Conservation (phyloP, 2,888 invertebrate genomes). For the Hydroisotoma schaefferi region DNA sequence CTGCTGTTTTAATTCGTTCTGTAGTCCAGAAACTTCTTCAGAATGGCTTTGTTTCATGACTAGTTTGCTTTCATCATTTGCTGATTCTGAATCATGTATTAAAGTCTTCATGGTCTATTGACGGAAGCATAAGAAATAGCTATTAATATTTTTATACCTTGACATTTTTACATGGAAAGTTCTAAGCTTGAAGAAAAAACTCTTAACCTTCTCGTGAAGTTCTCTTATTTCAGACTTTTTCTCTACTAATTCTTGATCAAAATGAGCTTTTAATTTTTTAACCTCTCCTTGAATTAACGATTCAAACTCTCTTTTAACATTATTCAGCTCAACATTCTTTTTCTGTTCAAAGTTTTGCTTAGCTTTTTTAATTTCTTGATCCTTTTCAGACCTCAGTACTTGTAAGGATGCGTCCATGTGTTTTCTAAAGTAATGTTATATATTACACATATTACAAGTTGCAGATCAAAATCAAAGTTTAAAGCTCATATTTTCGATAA, state of each 20-base stretch:
- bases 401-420: constrained; percentile 33
- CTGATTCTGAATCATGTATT: too few relatives aligned
- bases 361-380: constrained; percentile 24
- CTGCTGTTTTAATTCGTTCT: constrained; percentile 22
- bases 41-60: neutral
- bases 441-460: constrained; percentile 6
- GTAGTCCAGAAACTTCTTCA: constrained; percentile 13
- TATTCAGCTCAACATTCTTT: constrained; percentile 31
- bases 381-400: constrained; percentile 35
- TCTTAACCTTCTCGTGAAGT: constrained; percentile 18
- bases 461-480: too few relatives aligned
- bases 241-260: constrained; percentile 51
- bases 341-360: constrained; percentile 29
- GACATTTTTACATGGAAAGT: too few relatives aligned
- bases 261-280: constrained; percentile 59
- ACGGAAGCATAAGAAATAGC: neutral
- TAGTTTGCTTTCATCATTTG: too few relatives aligned
- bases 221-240: constrained; percentile 29
- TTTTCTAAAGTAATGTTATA: constrained; percentile 23
- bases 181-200: neutral
- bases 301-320: constrained; percentile 34
- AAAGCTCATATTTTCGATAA: neutral
- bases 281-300: constrained; percentile 52
- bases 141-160: too few relatives aligned
- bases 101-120: too few relatives aligned